Evolutionary conservation across 2,113 vertebrate species (phyloP), one percentile per base, ranked within the genome.

Genomic region (Echinops telfairi): DNA sequence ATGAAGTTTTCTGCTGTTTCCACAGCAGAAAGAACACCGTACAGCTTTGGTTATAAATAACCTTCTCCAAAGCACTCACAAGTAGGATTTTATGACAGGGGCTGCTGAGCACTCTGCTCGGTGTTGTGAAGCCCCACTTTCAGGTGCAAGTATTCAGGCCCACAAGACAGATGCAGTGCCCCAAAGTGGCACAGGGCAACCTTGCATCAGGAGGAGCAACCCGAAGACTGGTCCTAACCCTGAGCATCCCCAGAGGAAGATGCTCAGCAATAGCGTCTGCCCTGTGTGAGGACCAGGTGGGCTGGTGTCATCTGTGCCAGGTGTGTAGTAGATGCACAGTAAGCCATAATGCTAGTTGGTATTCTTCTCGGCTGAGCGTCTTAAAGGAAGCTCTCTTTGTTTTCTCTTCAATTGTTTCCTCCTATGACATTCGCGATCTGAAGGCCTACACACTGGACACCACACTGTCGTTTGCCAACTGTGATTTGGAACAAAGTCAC

Each of bases 1-100:
- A 58, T 2, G 47, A 53, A 4, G 33, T 20, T 77, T 8, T n/a
- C 90, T 88, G 68, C 76, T 73, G 85, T 94, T 94, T 94, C 83
- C 47, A 93, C 92, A 88, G 86, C 58, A 85, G 83, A 83, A 75
- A 92, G 66, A 38, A 68, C 71, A 80, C 27, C 0, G 19, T 36
- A 77, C 7, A 62, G 88, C 10, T 58, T 71, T 81, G 16, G 81
- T 82, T 78, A 64, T 81, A 57, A 82, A 78, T n/a, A 62, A 38
- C 78, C 78, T 23, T 87, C 76, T 71, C 57, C 89, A 53, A 22
- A 66, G 76, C 57, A 73, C 43, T 87, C 57, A 43, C 0, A 87
- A 83, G 85, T 66, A 89, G 0, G 19, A 73, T 57, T 90, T 47
- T 60, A 94, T 62, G 77, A 40, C 76, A 25, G 0, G 25, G 38